Conservation (phyloP, 2,888 invertebrate genomes). For the Machimus atricapillus region DNA sequence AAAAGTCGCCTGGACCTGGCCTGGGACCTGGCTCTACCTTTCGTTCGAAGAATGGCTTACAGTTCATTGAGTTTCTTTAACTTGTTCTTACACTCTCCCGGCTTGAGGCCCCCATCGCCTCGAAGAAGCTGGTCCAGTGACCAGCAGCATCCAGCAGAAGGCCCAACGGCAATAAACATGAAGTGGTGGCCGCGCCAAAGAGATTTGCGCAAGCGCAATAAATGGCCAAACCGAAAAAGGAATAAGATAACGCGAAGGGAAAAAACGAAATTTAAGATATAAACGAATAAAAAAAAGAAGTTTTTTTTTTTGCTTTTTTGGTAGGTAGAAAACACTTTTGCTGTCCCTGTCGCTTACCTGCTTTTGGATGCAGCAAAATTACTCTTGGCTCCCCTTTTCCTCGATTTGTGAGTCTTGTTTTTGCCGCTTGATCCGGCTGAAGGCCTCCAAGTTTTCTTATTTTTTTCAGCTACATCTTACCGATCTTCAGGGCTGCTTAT, state of each 20-base stretch:
- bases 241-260: background rate
- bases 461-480: background rate
- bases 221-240: constrained; percentile 29
- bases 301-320: background rate
- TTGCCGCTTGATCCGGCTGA: background rate
- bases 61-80: constrained; percentile 16
- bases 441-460: constrained; percentile 28
- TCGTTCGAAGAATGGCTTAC: background rate
- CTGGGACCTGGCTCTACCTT: background rate
- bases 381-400: background rate
- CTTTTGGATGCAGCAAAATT: background rate
- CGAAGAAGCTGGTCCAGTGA: constrained; percentile 9
- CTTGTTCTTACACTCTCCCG: background rate
- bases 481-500: background rate
- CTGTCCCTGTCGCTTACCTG: constrained; percentile 16
- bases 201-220: constrained; percentile 31
- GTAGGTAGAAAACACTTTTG: constrained; percentile 34
- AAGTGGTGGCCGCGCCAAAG: constrained; percentile 1
- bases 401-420: background rate
- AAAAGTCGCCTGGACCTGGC: background rate
- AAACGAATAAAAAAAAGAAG: background rate
- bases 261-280: constrained; percentile 5
- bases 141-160: background rate
- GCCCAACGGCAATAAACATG: constrained; percentile 2
- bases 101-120: background rate